phyloP scores from a whole-genome alignment of 92 coral and sea anemone species.

The Epizoanthus rinbou region DNA sequence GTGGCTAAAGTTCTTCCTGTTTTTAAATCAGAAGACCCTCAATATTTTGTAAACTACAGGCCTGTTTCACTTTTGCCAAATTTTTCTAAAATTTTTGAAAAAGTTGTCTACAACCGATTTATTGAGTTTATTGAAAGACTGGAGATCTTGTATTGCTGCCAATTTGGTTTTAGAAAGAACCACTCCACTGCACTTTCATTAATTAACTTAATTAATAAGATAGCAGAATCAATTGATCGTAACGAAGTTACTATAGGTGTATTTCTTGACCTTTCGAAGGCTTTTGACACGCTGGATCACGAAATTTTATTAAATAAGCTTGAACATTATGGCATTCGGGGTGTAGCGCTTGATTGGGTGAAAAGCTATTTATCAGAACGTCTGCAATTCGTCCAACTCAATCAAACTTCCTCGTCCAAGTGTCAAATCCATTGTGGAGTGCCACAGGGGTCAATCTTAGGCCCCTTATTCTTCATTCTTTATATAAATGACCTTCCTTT shows the following conservation, averaged over 20 bases:
- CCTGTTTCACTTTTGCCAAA: slow-evolving; percentile 44
- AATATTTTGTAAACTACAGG: slow-evolving; percentile 36
- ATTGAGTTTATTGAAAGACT: slow-evolving; percentile 18
- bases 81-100: slow-evolving; percentile 47
- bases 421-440: slow-evolving; percentile 32
- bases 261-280: slow-evolving; percentile 56
- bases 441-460: slow-evolving; percentile 52
- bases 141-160: slow-evolving; percentile 37
- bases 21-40: slow-evolving; percentile 46
- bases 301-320: slow-evolving; percentile 31
- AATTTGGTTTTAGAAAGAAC: slow-evolving; percentile 53
- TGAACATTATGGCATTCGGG: slow-evolving; percentile 46
- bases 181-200: slow-evolving; percentile 44
- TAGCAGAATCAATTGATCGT: slow-evolving; percentile 50
- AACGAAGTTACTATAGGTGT: slow-evolving; percentile 52
- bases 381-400: slow-evolving; percentile 51
- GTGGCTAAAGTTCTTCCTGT: slow-evolving; percentile 46
- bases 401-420: slow-evolving; percentile 35
- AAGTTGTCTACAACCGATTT: slow-evolving; percentile 44
- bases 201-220: slow-evolving; percentile 41
- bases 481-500: slow-evolving; percentile 46
- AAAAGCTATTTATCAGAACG: slow-evolving; percentile 51
- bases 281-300: slow-evolving; percentile 51
- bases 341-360: slow-evolving; percentile 45
- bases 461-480: slow-evolving; percentile 45